Evolutionary conservation across 2,888 invertebrate genomes (phyloP).

Genomic region (Tortrix viridana): DNA sequence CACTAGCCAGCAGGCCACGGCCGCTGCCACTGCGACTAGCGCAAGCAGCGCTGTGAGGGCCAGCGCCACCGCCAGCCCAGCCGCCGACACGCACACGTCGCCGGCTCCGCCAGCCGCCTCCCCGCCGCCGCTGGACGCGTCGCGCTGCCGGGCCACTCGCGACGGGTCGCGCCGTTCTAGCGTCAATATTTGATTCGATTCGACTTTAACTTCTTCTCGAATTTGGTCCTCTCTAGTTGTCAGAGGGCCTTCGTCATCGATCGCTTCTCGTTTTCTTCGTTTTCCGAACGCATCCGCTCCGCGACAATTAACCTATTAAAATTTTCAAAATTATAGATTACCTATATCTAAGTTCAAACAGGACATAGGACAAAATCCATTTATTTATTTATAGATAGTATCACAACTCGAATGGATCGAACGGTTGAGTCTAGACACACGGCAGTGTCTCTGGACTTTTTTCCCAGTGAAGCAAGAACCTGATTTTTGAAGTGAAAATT

Average conservation of each 20-base stretch:
- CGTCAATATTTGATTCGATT: conserved; percentile 95
- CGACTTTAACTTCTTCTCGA: conserved; percentile 96
- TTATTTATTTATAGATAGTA: too few relatives aligned
- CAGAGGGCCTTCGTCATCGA: conserved; percentile 75
- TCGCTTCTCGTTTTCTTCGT: conserved; percentile 87
- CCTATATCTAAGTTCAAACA: too few relatives aligned
- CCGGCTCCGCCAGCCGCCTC: conserved; percentile 80
- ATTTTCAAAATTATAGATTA: conserved; percentile 31
- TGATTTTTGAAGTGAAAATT: too few relatives aligned
- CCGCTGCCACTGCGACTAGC: conserved; percentile 96
- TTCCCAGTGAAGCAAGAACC: too few relatives aligned
- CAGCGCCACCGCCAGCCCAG: conserved; percentile 95
- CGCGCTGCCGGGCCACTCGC: conserved; percentile 90
- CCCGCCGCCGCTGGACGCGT: conserved; percentile 90
- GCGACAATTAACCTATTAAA: conserved; percentile 91
- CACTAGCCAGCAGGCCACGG: conserved; percentile 97
- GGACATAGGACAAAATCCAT: too few relatives aligned
- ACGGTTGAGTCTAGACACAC: too few relatives aligned
- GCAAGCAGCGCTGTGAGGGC: conserved; percentile 96
- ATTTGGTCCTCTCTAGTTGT: conserved; percentile 90
- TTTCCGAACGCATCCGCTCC: conserved; percentile 96
- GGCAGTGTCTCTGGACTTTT: too few relatives aligned
- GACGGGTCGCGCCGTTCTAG: conserved; percentile 93
- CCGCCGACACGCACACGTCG: conserved; percentile 96
- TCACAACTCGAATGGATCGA: too few relatives aligned